Evolutionary conservation across 2,113 vertebrate genomes (phyloP), one percentile per base, ranked within the genome.

Genomic region (Limnothrissa miodon): DNA sequence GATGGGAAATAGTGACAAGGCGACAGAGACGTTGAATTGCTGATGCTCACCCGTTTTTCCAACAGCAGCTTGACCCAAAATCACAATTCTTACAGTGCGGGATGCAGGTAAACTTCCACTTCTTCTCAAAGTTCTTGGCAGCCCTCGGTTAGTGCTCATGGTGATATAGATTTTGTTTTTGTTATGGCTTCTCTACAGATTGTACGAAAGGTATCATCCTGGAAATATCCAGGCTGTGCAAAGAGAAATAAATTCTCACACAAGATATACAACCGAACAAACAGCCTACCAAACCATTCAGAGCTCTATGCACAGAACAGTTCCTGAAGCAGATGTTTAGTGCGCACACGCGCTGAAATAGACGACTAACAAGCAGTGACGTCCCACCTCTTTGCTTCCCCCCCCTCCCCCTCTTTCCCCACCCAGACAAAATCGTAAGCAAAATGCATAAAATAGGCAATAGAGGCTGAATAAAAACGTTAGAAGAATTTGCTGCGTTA

Each of bases 21-120:
- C 44, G 25, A 2, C 45, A 46, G 21, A 48, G 23, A 48, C 51
- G 51, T 80, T 45, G 8, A 23, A 9, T 45, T 8, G 3, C 80
- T 25, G 33, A 29, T 0, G 17, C 70, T 8, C 23, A 95, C 95
- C 95, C 87, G 95, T 95, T 89, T 95, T 95, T 36, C 93, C 93
- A 79, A 94, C 93, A 10, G 92, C 93, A 66, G 92, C 87, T 80
- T 93, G 93, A 4, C 95, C 94, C 89, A 93, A 86, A 82, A 94
- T 93, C 62, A 94, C 91, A 83, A 93, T 91, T 74, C 93, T 86
- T 84, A 93, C 88, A 4, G 89, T 93, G 5, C 90, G 89, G 33
- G 87, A 87, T 0, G 93, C 88, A 84, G 91, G 90, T 82, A 94
- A 90, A 83, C 93, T 94, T 4, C 91, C 91, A 29, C 92, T 90